Base-by-base conservation (phyloP, 2,888 invertebrate species). In the Griposia aprilina region DNA sequence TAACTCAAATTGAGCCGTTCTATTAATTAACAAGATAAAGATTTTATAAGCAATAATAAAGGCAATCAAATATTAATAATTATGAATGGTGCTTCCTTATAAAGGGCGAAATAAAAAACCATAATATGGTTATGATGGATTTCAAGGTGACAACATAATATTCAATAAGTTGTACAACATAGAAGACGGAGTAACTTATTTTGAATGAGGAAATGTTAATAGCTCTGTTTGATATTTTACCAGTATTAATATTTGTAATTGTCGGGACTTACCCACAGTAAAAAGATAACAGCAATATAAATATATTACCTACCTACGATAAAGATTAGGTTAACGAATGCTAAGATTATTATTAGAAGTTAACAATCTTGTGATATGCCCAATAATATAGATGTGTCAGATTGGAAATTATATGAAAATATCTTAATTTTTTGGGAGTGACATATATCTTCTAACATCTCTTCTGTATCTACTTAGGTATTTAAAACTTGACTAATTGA, bases 11-110 rank as follows among this genome's bases (percentile, higher is more conserved):
- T 57, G 41, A 71, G 52, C 59, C 23, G 55, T 87, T 36, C 73
- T 70, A 74, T 84, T 79, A 75, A 78, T 80, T 67, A 78, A 78
- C 50, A 70, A 77, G 62, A 76, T 67, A 57, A 48, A 30, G 2
- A 74, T 74, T 84, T 76, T 74, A 76, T 60, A 60, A 66, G 50
- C 65, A 10, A 23, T 63, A 57, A 41, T 59, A 50, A 74, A 45
- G 26, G 36, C 63, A 71, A 71, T 80, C 55, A 79, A 81, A 65
- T 36, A 68, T 23, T 50, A 65, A n/a, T 65, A 20, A 63, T 65
- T 62, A 68, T 48, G 36, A 74, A 74, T 52, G 60, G 52, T 45
- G 57, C 48, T 77, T 71, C 70, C 78, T 60, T 74, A 63, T 57
- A 78, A 68, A 85, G 86, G 77, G 71, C 48, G 13, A 2, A 59